Evolutionary conservation across 2,113 vertebrate genomes (phyloP).

Genomic region (Gymnorhina tibicen): DNA sequence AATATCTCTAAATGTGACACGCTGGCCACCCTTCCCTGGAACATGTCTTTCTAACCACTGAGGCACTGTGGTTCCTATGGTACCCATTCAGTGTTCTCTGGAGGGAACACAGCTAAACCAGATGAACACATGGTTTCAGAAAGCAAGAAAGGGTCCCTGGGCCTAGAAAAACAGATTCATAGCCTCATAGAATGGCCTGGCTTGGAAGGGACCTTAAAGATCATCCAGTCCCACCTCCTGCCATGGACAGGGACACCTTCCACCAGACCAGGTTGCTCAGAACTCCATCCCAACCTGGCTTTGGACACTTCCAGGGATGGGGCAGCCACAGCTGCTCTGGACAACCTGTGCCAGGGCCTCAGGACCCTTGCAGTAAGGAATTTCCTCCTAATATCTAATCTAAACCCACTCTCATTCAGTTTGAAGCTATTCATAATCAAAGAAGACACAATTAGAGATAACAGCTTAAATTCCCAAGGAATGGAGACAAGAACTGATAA

Average conservation of each 20-base stretch:
- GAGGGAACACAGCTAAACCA: not conserved
- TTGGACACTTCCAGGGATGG: not conserved
- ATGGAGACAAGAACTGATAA: not conserved
- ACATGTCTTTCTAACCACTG: not conserved
- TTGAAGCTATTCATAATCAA: not conserved
- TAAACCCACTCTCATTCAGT: not conserved
- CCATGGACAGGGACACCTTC: not conserved
- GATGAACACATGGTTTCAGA: not conserved
- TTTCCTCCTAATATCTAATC: not conserved
- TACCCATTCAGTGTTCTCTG: not conserved
- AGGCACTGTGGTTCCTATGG: not conserved
- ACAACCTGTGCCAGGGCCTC: not conserved
- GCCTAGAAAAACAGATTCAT: not conserved
- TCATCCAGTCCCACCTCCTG: not conserved
- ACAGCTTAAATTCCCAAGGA: not conserved
- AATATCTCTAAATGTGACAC: not conserved
- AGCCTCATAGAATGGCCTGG: not conserved
- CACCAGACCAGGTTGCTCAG: rapidly evolving
- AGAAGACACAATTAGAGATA: not conserved
- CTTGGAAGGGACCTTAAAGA: not conserved
- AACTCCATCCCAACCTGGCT: not conserved
- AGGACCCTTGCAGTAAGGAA: not conserved
- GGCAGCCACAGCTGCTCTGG: not conserved
- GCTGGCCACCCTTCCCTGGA: not conserved
- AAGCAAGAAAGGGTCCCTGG: not conserved